phyloP scores from a whole-genome alignment of 1,140 invertebrate genomes.

The Melanaphis sacchari region DNA sequence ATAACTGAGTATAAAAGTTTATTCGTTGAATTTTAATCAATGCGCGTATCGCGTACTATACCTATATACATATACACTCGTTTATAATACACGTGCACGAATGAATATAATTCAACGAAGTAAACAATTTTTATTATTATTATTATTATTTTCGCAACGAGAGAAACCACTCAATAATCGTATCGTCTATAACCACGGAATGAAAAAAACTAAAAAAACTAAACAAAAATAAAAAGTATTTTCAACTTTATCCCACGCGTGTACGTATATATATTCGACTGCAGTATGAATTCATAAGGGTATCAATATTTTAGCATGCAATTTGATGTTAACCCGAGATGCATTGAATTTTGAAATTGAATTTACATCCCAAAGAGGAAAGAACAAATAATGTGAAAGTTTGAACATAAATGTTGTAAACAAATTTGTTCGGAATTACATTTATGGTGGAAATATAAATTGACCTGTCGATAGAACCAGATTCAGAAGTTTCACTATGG shows the following conservation, averaged over 20 bases:
- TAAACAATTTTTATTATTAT: background rate
- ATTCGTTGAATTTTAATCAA: background rate
- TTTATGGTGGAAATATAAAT: conserved; percentile 10
- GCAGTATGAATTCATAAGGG: conserved; percentile 2
- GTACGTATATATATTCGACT: background rate
- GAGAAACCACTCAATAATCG: background rate
- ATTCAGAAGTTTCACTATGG: background rate
- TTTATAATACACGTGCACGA: background rate
- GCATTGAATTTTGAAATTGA: conserved; percentile 28
- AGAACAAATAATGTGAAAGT: conserved; percentile 17
- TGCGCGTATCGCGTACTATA: background rate
- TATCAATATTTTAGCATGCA: conserved; percentile 6
- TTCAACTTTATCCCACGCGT: background rate
- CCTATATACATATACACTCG: background rate
- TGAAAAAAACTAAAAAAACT: background rate
- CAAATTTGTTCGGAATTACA: background rate
- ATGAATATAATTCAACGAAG: background rate
- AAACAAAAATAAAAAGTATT: conserved; percentile 20
- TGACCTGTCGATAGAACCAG: background rate
- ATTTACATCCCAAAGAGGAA: background rate
- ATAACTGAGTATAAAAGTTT: background rate
- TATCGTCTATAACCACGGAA: background rate
- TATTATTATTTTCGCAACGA: background rate
- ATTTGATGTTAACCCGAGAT: conserved; percentile 6
- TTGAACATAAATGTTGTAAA: background rate